phyloP scores from a whole-genome alignment of 1,140 invertebrate species.

The Cydia amplana region DNA sequence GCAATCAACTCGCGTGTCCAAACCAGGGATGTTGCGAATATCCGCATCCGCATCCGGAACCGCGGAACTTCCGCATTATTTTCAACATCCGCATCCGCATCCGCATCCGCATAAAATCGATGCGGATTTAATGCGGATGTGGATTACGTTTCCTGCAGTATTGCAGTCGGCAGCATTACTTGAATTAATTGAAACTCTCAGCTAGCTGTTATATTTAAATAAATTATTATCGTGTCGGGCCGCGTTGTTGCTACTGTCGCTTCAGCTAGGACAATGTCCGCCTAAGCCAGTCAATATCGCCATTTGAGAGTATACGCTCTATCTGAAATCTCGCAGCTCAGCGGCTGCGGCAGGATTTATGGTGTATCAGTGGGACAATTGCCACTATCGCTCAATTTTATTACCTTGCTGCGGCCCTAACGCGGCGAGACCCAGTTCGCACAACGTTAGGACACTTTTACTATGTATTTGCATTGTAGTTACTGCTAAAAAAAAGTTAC shows the following conservation, averaged over 20 bases:
- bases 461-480: too few relatives aligned
- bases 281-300: neutral
- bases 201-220: too few relatives aligned
- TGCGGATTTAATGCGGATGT: too few relatives aligned
- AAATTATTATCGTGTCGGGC: neutral
- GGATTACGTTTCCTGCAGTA: too few relatives aligned
- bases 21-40: too few relatives aligned
- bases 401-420: slow-evolving; percentile 35
- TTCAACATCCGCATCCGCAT: too few relatives aligned
- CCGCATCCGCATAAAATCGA: too few relatives aligned
- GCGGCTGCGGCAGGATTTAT: slow-evolving; percentile 34
- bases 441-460: slow-evolving; percentile 1
- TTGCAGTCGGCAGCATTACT: too few relatives aligned
- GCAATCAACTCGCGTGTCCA: neutral
- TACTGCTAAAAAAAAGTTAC: too few relatives aligned
- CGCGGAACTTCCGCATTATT: too few relatives aligned
- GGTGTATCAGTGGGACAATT: slow-evolving; percentile 34
- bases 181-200: too few relatives aligned
- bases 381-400: slow-evolving; percentile 45
- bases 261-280: neutral
- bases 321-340: slow-evolving; percentile 30
- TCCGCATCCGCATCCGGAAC: too few relatives aligned
- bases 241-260: neutral
- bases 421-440: slow-evolving; percentile 1
- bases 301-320: slow-evolving; percentile 14